Conservation (phyloP, 2,797 vertebrate species). For the Poeciliopsis infans region DNA sequence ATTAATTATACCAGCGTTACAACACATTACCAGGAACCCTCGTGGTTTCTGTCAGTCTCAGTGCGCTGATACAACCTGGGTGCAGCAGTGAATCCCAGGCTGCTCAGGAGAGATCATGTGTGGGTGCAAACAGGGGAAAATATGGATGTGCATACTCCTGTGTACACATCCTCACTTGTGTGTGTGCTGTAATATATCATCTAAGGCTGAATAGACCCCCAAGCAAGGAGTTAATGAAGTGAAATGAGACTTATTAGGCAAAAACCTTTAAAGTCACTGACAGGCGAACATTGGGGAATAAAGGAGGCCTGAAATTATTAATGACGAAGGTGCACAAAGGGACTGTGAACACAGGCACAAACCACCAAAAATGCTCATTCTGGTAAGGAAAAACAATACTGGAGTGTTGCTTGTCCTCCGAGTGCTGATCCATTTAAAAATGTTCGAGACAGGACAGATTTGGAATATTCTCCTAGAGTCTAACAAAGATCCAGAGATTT, state of each 20-base stretch:
- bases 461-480: neutral
- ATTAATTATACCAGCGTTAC: conserved; percentile 74
- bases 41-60: conserved; percentile 62
- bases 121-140: conserved; percentile 29
- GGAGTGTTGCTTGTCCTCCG: neutral
- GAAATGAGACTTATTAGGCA: conserved; percentile 84
- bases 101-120: conserved; percentile 30
- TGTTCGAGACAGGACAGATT: conserved; percentile 19
- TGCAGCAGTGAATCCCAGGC: conserved; percentile 56
- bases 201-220: conserved; percentile 78
- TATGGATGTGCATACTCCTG: conserved; percentile 36
- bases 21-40: conserved; percentile 62
- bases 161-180: conserved; percentile 36
- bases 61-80: conserved; percentile 24
- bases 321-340: conserved; percentile 52
- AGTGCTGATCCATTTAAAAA: neutral
- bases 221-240: conserved; percentile 84
- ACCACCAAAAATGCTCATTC: conserved; percentile 13
- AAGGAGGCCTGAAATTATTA: conserved; percentile 65
- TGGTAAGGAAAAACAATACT: conserved; percentile 7
- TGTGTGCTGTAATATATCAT: conserved; percentile 78
- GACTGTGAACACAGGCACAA: conserved; percentile 16
- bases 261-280: conserved; percentile 79
- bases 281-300: conserved; percentile 68
- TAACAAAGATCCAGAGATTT: neutral